phyloP scores from a whole-genome alignment of 2,113 vertebrate genomes.

The Pteruthius melanotis region DNA sequence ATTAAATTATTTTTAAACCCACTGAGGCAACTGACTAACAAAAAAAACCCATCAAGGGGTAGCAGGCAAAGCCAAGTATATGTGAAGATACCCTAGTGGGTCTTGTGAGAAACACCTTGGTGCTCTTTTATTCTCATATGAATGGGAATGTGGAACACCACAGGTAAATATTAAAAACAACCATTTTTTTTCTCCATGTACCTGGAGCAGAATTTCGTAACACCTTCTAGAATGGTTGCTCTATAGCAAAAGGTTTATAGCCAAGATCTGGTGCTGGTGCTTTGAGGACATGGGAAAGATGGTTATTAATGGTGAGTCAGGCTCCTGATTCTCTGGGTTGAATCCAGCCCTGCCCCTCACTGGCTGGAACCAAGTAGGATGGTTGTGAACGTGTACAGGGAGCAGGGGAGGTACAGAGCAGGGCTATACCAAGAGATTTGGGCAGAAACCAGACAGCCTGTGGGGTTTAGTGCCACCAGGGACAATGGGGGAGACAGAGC shows the following conservation, averaged over 20 bases:
- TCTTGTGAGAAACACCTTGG: not conserved
- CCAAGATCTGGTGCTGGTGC: not conserved
- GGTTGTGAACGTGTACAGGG: not conserved
- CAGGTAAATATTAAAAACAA: not conserved
- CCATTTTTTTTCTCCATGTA: not conserved
- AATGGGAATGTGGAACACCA: not conserved
- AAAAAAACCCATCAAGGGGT: not conserved
- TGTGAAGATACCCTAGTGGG: not conserved
- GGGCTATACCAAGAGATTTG: not conserved
- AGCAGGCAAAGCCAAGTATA: not conserved
- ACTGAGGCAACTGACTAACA: not conserved
- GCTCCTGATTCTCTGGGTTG: not conserved
- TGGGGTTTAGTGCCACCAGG: not conserved
- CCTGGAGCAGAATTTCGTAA: not conserved
- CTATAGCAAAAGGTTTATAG: not conserved
- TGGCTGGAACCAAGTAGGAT: not conserved
- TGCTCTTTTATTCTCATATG: not conserved
- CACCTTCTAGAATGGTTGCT: not conserved
- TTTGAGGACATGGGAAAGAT: not conserved
- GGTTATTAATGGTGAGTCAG: accelerated
- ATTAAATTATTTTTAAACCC: constrained; percentile 45
- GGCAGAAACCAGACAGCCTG: not conserved
- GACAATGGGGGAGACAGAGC: not conserved
- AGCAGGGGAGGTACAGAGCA: not conserved
- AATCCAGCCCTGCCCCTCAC: not conserved